Base-by-base conservation (phyloP, 2,797 vertebrate genomes). In the Scolopax bukidnonensis region DNA sequence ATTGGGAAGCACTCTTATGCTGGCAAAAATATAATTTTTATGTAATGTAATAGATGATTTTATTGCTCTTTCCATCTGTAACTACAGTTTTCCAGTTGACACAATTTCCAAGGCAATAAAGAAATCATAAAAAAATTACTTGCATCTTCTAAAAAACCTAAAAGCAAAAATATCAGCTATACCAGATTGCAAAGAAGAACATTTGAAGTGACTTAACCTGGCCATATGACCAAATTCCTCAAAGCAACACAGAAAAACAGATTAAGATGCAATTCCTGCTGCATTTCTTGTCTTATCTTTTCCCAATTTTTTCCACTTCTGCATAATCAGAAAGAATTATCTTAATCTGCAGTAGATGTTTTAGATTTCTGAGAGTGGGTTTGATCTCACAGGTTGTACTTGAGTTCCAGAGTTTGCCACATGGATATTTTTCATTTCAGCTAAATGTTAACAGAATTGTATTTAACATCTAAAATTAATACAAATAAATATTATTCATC, bases 51-150 rank as follows among this genome's bases (percentile, higher is more conserved):
- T 1, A 80, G 15, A 54, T 6, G 6, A 64, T 54, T 82, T 78
- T 45, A 68, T 30, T 12, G 48, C 36, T 47, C 30, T 53, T 63
- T 57, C 50, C 28, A 38, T 68, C 12, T 43, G 8, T 30, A 77
- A 53, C 5, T 47, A 32, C 3, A 41, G 50, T 59, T 88, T 94
- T 93, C 85, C 77, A 90, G 75, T 20, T 87, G 78, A 79, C 38
- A n/a, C 18, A 45, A 82, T 91, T 83, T 89, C 78, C 59, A 63
- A 57, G n/a, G 60, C 74, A 50, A 79, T 70, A 32, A 75, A 64
- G 90, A 87, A 93, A 92, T 73, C 84, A 79, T 57, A 70, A 87
- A 92, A 68, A 79, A 73, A 86, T 63, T 43, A 93, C 87, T 89
- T 95, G 81, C 77, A 77, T 95, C 64, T 76, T 61, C 89, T 68